phyloP scores from a whole-genome alignment of 2,113 vertebrate species.

The Anseranas semipalmata region DNA sequence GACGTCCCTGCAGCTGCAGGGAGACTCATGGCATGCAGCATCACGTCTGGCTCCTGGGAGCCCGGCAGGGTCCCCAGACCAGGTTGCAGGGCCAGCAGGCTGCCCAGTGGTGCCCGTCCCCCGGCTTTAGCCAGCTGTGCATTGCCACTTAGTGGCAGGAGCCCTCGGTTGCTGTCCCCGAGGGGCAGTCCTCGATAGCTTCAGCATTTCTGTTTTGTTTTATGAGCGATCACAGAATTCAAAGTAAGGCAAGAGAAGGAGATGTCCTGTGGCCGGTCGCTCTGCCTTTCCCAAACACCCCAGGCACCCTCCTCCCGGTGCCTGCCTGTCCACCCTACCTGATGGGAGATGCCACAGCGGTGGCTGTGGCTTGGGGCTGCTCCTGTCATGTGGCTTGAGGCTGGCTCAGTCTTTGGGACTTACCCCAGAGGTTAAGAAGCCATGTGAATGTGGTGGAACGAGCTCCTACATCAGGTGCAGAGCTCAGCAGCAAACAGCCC shows the following conservation, averaged over 20 bases:
- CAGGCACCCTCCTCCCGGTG: too few relatives aligned
- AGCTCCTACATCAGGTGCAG: not conserved
- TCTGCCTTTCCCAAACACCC: not conserved
- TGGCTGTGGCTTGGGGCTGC: not conserved
- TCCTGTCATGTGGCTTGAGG: not conserved
- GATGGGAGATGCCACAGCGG: rapidly evolving
- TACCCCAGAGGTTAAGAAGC: not conserved
- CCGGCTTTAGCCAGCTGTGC: slow-evolving; percentile 7
- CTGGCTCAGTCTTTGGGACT: not conserved
- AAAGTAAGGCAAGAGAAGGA: not conserved
- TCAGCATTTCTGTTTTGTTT: not conserved
- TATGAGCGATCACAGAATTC: not conserved
- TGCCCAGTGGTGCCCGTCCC: not conserved
- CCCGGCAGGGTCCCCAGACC: not conserved
- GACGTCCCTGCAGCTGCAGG: not conserved
- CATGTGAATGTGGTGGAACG: rapidly evolving
- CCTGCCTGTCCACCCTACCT: not conserved
- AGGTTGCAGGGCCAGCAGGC: not conserved
- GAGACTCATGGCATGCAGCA: not conserved
- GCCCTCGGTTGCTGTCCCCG: not conserved
- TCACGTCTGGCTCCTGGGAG: not conserved
- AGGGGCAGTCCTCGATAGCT: not conserved
- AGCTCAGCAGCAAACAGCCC: not conserved
- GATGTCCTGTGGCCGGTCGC: not conserved
- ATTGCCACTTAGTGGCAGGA: slow-evolving; percentile 60